Evolutionary conservation across 2,888 invertebrate species (phyloP), one percentile per base, ranked within the genome.

Genomic region (Panzeria rudis): DNA sequence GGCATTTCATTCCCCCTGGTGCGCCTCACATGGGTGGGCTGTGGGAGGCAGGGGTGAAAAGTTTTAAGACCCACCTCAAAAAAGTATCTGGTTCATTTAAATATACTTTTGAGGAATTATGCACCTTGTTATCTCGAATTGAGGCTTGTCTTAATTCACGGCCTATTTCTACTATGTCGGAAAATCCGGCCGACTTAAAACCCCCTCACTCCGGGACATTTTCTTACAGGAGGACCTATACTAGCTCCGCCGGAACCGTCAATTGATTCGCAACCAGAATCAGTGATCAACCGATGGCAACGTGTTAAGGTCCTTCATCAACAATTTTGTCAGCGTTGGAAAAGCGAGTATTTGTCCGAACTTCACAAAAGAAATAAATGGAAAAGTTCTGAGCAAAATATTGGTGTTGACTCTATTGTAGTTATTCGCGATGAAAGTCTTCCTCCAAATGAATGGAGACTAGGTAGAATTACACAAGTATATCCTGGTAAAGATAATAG

Each of bases 21-120:
- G 52, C 23, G 8, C 52, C 23, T 4, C 52, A 52, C 11, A 52
- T 52, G 52, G 52, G 52, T 52, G 23, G 23, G 23, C 52, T 52
- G 3, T n/a, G n/a, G n/a, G n/a, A n/a, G n/a, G n/a, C n/a, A n/a
- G n/a, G n/a, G n/a, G n/a, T n/a, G n/a, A n/a, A 32, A 32, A 32
- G 32, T 32, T 32, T 32, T 32, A 32, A 32, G 32, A 32, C 32
- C 4, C 8, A 6, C 1, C 6, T 47, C 11, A n/a, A 9, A 73
- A 61, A 23, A 32, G 32, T 32, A 32, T 32, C 32, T 6, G 6
- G 32, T n/a, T n/a, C n/a, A n/a, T n/a, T n/a, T n/a, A n/a, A n/a
- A n/a, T 50, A 61, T 15, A 73, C 73, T 8, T 73, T 73, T 15
- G 50, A 73, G 20, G 73, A 73, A 20, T 23, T 73, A 4, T 62